Evolutionary conservation across 2,888 invertebrate species (phyloP).

Genomic region (Empis livida): DNA sequence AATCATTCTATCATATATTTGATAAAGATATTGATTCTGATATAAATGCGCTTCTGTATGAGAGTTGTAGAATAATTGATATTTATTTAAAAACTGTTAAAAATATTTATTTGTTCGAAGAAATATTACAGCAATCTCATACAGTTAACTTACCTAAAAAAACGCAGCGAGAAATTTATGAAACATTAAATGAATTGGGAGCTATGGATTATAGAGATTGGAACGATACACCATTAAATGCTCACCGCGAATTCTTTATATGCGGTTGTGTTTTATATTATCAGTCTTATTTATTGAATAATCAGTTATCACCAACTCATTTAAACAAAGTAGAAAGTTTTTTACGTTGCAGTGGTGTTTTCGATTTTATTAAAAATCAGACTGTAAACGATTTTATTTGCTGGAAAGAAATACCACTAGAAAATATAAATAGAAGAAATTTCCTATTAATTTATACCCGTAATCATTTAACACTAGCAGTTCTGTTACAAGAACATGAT

Average conservation of each 20-base stretch:
- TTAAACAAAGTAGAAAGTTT: constrained; percentile 62
- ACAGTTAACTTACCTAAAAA: constrained; percentile 57
- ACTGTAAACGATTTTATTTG: constrained; percentile 57
- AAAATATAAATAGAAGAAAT: constrained; percentile 38
- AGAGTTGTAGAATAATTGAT: constrained; percentile 16
- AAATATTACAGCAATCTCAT: constrained; percentile 50
- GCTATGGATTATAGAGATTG: constrained; percentile 84
- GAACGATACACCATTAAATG: constrained; percentile 50
- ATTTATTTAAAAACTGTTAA: neutral
- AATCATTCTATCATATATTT: constrained; percentile 17
- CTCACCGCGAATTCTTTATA: constrained; percentile 38
- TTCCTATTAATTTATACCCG: constrained; percentile 64
- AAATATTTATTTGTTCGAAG: constrained; percentile 41
- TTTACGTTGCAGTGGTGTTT: constrained; percentile 59
- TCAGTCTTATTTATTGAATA: constrained; percentile 46
- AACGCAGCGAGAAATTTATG: constrained; percentile 68
- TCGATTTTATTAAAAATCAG: constrained; percentile 51
- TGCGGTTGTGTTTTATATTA: constrained; percentile 41
- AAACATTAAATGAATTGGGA: constrained; percentile 78
- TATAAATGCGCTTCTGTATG: constrained; percentile 16
- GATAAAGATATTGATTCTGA: neutral
- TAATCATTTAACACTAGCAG: constrained; percentile 53
- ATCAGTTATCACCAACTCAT: constrained; percentile 63
- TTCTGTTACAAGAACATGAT: constrained; percentile 41
- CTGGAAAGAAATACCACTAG: constrained; percentile 54